Evolutionary conservation across 2,888 invertebrate species (phyloP), one percentile per base, ranked within the genome.

Genomic region (Danaus chrysippus): DNA sequence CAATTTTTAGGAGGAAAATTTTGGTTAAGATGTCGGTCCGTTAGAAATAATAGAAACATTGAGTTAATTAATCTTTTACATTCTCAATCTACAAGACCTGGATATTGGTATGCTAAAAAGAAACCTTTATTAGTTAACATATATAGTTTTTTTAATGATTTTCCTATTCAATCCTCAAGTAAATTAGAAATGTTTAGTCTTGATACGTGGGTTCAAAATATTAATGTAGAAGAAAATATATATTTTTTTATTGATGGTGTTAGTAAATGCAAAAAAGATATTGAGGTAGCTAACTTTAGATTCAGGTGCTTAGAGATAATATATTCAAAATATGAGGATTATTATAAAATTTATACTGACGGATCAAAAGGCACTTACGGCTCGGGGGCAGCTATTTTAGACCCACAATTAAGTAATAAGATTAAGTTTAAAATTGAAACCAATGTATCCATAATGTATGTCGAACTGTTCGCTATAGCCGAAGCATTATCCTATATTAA

Each of bases 1-100:
- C 3, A 3, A 3, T 62, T 54, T 54, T 42, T 64, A n/a, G 67
- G 58, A 10, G 54, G 59, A 42, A 65, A 66, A 34, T 66, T 60
- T 58, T 56, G 41, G 19, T 17, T 63, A 2, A 65, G 58, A 55
- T 15, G 42, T 15, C 54, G 54, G 41, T 62, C 62, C 11, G 42
- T 54, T 17, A 11, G 11, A 17, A 11, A 59, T 17, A 43, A 42
- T 17, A 15, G 34, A 10, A 43, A n/a, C 5, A 43, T 44, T 12
- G 44, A 23, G 15, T 17, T n/a, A 13, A 1, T 56, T 42, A 19
- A 15, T 12, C 10, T 57, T 17, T 13, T 62, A 42, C 2, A 6
- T 46, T n/a, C 19, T n/a, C 12, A 17, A 42, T 54, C 17, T 54
- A 41, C n/a, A n/a, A n/a, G 54, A 41, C 13, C 6, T n/a, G 46